Evolutionary conservation across 1,140 invertebrate species (phyloP).

Genomic region (Lucilia sericata): DNA sequence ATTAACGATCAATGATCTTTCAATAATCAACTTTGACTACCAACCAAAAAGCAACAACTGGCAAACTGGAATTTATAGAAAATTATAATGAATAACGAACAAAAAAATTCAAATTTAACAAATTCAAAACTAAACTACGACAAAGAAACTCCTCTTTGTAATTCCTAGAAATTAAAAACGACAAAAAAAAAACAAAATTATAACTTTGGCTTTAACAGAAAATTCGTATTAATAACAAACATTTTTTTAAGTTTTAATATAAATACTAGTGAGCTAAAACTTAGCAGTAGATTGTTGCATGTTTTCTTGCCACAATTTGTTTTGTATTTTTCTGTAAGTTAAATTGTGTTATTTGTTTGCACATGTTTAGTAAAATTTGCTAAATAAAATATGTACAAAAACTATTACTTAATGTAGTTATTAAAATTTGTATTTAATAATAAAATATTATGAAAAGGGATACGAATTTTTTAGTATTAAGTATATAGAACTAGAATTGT

Average conservation of each 20-base stretch:
- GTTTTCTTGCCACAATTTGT: not conserved
- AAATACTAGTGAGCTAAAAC: not conserved
- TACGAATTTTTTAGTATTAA: no score
- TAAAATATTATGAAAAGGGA: no score
- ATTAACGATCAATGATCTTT: slow-evolving; percentile 7
- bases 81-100: not conserved
- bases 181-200: not conserved
- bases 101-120: no score
- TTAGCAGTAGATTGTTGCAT: not conserved
- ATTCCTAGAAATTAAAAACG: not conserved
- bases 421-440: no score
- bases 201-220: not conserved
- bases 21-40: slow-evolving; percentile 1
- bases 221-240: not conserved
- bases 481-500: no score
- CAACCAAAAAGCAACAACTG: not conserved
- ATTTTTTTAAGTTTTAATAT: not conserved
- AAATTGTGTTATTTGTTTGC: slow-evolving; percentile 7
- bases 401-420: no score
- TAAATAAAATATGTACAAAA: no score
- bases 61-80: not conserved
- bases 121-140: not conserved
- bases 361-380: not conserved
- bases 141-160: slow-evolving; percentile 6
- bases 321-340: not conserved